Evolutionary conservation across 2,113 vertebrate genomes (phyloP), one percentile per base, ranked within the genome.

Genomic region (Zosterops pallidus): DNA sequence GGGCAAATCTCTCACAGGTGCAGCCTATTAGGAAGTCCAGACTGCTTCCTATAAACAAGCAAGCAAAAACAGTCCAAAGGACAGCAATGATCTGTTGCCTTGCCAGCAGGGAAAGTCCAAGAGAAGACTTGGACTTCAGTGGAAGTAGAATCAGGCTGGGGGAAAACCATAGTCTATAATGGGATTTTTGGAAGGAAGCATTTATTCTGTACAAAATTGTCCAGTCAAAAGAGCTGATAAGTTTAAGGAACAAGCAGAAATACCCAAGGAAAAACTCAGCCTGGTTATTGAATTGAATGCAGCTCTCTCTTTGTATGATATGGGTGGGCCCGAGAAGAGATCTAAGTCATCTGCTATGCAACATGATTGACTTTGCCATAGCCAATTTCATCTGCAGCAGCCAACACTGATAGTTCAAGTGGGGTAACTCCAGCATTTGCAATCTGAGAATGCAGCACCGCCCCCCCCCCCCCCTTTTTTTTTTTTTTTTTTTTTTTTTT

Each of bases 1-100:
- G 64, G 79, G 52, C 41, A 92, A 83, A 78, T 93, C 64, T 94
- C 68, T 92, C 55, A 44, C 90, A 95, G 71, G 92, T 96, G 75
- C 88, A 90, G 67, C 29, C 35, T 65, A 31, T 95, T 91, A 93
- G n/a, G 46, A 88, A 89, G 64, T 47, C 63, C 82, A 93, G 92
- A 90, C 55, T 0, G 0, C 78, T 84, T 55, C 67, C 89, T 62
- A 62, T 46, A 85, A 97, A 82, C 52, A 80, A 83, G 49, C 35
- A 70, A 90, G 86, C 13, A 78, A 63, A 75, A 76, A 12, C 1
- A 16, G 28, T 86, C 76, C 80, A 71, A 75, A 46, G 60, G 65
- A 49, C 4, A 64, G 69, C 72, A 83, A 37, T 56, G 60, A 44
- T 56, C 18, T 53, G 44, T 74, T 89, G 60, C 41, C 41, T 81